Evolutionary conservation across 2,113 vertebrate genomes (phyloP).

Genomic region (Fulmarus glacialis): DNA sequence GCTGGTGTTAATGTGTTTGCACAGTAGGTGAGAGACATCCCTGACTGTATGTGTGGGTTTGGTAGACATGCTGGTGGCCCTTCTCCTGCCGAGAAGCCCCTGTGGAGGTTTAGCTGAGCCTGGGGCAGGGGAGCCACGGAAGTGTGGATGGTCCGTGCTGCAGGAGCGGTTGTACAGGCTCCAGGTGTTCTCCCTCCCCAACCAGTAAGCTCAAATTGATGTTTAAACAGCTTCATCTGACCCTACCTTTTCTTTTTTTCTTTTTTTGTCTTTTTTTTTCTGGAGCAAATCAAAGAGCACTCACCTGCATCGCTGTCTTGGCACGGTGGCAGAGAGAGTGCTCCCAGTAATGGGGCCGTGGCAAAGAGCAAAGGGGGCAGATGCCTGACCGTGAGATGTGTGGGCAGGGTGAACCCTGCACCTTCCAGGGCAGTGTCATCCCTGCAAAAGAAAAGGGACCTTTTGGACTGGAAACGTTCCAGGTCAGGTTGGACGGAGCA

Average conservation of each 20-base stretch:
- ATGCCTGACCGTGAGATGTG: accelerated
- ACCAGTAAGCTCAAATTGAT: background rate
- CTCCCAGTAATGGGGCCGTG: accelerated
- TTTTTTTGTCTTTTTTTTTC: no score
- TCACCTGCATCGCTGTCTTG: background rate
- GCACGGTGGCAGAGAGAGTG: background rate
- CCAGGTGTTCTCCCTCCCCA: background rate
- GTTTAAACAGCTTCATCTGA: background rate
- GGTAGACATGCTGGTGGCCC: background rate
- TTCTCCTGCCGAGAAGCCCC: background rate
- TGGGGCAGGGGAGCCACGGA: background rate
- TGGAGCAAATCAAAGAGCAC: background rate
- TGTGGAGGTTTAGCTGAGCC: background rate
- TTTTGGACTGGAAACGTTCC: background rate
- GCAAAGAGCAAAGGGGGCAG: background rate
- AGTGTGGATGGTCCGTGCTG: background rate
- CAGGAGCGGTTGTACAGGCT: background rate
- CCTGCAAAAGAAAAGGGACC: background rate
- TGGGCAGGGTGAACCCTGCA: background rate
- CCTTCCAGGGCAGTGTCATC: background rate
- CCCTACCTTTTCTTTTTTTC: accelerated
- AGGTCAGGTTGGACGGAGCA: background rate
- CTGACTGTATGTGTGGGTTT: background rate
- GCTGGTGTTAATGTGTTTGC: background rate
- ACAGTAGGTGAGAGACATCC: background rate